Evolutionary conservation across 1,140 invertebrate genomes (phyloP).

Genomic region (Marisa cornuarietis): DNA sequence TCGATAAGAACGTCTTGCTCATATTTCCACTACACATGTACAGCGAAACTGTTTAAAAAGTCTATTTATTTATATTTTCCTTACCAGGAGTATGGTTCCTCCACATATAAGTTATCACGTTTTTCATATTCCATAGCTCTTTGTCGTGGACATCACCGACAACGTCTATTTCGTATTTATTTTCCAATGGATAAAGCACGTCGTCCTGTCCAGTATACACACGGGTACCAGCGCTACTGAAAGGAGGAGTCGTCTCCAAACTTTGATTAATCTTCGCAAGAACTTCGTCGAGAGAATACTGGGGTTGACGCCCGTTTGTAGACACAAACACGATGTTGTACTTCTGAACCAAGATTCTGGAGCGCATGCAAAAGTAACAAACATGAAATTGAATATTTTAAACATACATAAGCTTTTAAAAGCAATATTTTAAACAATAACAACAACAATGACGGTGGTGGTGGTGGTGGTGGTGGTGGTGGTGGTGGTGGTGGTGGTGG

Average conservation of each 20-base stretch:
- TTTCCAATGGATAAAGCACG: constrained; percentile 8
- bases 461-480: too few relatives aligned
- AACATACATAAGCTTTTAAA: too few relatives aligned
- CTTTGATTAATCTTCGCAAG: neutral
- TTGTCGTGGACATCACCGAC: constrained; percentile 3
- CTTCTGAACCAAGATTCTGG: constrained; percentile 7
- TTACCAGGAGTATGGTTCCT: constrained; percentile 3
- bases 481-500: too few relatives aligned
- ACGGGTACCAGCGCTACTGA: neutral
- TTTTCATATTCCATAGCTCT: neutral
- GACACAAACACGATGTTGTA: neutral
- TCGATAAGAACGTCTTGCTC: too few relatives aligned
- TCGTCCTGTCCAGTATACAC: constrained; percentile 16
- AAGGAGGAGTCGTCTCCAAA: constrained; percentile 11
- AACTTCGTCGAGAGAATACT: neutral
- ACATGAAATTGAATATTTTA: too few relatives aligned
- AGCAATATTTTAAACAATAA: too few relatives aligned
- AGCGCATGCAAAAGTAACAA: neutral
- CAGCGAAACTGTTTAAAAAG: too few relatives aligned
- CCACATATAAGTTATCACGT: neutral
- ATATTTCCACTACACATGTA: too few relatives aligned
- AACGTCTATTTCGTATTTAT: constrained; percentile 13
- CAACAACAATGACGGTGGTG: too few relatives aligned
- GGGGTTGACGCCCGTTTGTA: neutral
- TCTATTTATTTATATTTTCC: neutral